Evolutionary conservation across 2,113 vertebrate species (phyloP).

Genomic region (Oenanthe oenanthe): DNA sequence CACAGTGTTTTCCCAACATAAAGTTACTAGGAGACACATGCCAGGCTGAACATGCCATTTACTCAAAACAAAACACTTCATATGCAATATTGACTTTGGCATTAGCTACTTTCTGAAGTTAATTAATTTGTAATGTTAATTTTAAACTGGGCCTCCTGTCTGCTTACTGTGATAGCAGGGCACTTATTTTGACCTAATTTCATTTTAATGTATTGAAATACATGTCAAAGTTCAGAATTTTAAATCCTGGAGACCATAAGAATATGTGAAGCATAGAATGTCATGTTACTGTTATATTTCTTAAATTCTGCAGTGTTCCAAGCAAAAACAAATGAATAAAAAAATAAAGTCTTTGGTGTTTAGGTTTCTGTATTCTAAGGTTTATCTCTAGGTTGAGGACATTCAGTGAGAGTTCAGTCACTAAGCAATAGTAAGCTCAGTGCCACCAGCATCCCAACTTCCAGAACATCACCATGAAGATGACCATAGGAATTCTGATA

Average conservation of each 20-base stretch:
- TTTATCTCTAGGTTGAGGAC: neutral
- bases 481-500: neutral
- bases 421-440: neutral
- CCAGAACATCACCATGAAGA: neutral
- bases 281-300: neutral
- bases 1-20: neutral
- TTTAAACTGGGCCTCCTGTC: neutral
- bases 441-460: neutral
- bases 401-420: neutral
- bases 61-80: neutral
- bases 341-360: neutral
- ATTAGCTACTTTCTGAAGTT: neutral
- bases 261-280: neutral
- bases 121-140: neutral
- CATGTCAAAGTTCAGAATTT: neutral
- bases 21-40: neutral
- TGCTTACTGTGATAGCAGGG: neutral
- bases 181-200: neutral
- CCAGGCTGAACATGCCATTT: neutral
- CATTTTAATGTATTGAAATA: neutral
- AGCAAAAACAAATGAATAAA: neutral
- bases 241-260: neutral
- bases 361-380: neutral
- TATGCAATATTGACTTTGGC: neutral
- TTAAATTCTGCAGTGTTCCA: neutral